Evolutionary conservation across 2,797 vertebrate genomes (phyloP), one percentile per base, ranked within the genome.

Genomic region (Columba guinea): DNA sequence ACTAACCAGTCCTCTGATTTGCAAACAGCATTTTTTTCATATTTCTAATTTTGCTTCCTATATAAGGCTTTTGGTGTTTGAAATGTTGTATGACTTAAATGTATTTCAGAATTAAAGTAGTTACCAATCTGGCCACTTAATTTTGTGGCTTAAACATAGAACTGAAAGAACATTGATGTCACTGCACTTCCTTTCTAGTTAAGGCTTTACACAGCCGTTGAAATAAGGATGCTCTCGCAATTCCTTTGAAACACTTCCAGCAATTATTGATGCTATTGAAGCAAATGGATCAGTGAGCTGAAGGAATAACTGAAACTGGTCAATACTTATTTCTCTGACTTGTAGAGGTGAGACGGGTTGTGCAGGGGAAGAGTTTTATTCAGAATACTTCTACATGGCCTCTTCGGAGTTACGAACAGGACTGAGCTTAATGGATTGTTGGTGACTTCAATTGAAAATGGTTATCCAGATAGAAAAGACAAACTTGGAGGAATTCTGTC

Each of bases 241-340:
- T 70, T 48, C 32, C 23, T 53, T 87, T 60, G 19, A 69, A 58
- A 49, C 9, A 16, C 26, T 78, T 58, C 46, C 21, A 28, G 16
- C 20, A 32, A 3, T 56, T 87, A 62, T 41, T 11, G 26, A 17
- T 93, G 34, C 49, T 48, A 23, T 34, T 67, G 68, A 77, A 83
- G 44, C 27, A 63, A 67, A 30, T 46, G n/a, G 7, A 15, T 80
- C 26, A 34, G 16, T 56, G 28, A 74, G 30, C 18, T 51, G 69
- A 78, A 71, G 32, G 46, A 34, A 18, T 53, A 53, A 56, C 21
- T 68, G 8, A 17, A 74, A 41, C 24, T 32, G 9, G 19, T n/a
- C 48, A n/a, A 24, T 75, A 2, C 0, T 0, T 73, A 7, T 59
- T 89, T n/a, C 35, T 60, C 5, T 35, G 4, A 32, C 7, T 81